Evolutionary conservation across 2,113 vertebrate species (phyloP), one percentile per base, ranked within the genome.

Genomic region (Varanus salvator): DNA sequence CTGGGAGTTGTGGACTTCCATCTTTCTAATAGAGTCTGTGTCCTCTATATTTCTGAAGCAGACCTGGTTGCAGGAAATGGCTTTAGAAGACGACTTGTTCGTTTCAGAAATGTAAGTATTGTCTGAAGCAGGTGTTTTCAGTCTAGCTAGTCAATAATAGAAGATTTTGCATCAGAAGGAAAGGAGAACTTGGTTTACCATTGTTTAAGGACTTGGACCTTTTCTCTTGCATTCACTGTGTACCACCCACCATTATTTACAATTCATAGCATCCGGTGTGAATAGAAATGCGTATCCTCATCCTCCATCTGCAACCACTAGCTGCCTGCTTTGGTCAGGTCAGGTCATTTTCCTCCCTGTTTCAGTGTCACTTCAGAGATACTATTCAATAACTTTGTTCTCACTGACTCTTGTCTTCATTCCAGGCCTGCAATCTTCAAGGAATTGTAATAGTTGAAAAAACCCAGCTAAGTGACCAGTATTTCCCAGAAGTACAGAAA

Each of bases 21-120:
- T 92, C 97, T 99, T 84, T 97, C 98, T 85, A 97, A 97, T 89
- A 97, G 95, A 92, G 97, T 93, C 80, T 98, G 98, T 92, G 81
- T 99, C 93, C 97, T 99, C 44, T 98, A 99, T 86, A 84, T 99
- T 92, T 98, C 98, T 0, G 99, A 99, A 96, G 96, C 97, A 3
- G 98, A 99, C 93, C 34, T 99, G 92, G 96, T 99, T 66, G 97
- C 98, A 31, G 99, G 98, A 75, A 98, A 96, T 78, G 1, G 93
- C 93, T 99, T 98, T 96, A 98, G 97, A 94, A 98, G 98, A 94
- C 98, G 97, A 91, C 95, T 99, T 91, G 98, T 98, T 92, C 97
- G 94, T 7, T 98, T 98, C 94, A 97, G 99, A 96, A 99, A 99
- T 87, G 99, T 99, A 96, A 97, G 98, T 96, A 80, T 8, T 8